Conservation (phyloP, 1,140 invertebrate species). For the Wasmannia auropunctata region DNA sequence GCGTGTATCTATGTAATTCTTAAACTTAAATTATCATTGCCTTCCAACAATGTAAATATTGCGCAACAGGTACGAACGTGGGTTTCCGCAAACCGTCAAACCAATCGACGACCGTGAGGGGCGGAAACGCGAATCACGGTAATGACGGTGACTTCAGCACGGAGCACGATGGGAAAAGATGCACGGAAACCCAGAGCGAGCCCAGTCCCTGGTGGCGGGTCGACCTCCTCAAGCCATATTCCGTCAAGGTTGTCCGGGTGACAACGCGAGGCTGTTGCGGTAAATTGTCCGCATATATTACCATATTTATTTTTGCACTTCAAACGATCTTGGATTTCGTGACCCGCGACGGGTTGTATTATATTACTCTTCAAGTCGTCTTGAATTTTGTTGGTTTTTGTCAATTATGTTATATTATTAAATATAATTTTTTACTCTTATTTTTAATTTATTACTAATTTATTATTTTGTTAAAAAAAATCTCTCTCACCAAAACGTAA, state of each 20-base stretch:
- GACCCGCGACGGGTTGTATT: too few species aligned
- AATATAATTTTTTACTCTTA: too few species aligned
- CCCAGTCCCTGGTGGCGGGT: conserved; percentile 97
- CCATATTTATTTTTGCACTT: not conserved
- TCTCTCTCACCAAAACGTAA: too few species aligned
- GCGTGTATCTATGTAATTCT: too few species aligned
- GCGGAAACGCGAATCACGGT: conserved; percentile 92
- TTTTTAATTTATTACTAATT: too few species aligned
- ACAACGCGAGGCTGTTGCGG: conserved; percentile 95
- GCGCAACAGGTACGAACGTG: conserved; percentile 91
- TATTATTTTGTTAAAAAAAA: too few species aligned
- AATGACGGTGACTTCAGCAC: conserved; percentile 94
- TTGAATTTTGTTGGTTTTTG: too few species aligned
- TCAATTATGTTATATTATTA: too few species aligned
- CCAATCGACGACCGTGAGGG: conserved; percentile 94
- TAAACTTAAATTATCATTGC: too few species aligned
- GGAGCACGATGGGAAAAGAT: conserved; percentile 94
- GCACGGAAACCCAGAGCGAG: conserved; percentile 95
- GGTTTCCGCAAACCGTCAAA: conserved; percentile 94
- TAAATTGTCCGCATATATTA: conserved; percentile 79
- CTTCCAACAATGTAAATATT: too few species aligned
- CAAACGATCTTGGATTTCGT: too few species aligned
- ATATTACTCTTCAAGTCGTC: too few species aligned
- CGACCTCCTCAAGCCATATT: conserved; percentile 92
- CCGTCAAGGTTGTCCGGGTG: conserved; percentile 93